phyloP scores from a whole-genome alignment of 64 coral and sea anemone genomes.

The Dendrophyllia cribrosa region DNA sequence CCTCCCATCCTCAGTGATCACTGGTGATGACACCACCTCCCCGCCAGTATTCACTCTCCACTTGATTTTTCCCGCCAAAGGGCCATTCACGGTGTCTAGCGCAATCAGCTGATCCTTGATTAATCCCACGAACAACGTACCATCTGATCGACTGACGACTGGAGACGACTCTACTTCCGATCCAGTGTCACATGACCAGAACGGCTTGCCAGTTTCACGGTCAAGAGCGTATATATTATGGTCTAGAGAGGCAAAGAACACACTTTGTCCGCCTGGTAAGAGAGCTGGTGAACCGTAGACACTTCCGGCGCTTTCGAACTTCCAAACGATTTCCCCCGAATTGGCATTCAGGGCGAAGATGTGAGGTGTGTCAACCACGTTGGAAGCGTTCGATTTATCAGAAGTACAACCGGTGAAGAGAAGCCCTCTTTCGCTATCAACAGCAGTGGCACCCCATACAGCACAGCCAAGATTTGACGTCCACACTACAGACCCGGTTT shows the following conservation, averaged over 20 bases:
- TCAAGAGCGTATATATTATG: constrained; percentile 85
- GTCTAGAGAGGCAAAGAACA: constrained; percentile 92
- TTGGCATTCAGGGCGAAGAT: constrained; percentile 56
- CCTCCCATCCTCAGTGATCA: constrained; percentile 79
- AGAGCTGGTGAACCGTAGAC: constrained; percentile 72
- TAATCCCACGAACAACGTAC: constrained; percentile 86
- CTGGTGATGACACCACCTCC: constrained; percentile 87
- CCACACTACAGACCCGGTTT: constrained; percentile 68
- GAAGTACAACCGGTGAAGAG: constrained; percentile 54
- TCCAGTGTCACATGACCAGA: constrained; percentile 82
- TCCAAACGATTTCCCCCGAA: constrained; percentile 69
- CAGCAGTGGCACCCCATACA: constrained; percentile 65
- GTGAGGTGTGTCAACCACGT: constrained; percentile 56
- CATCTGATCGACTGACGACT: constrained; percentile 68
- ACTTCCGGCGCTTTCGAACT: constrained; percentile 69
- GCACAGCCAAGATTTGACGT: constrained; percentile 62
- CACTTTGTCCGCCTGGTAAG: constrained; percentile 11
- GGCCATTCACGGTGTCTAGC: constrained; percentile 70
- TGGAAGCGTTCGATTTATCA: constrained; percentile 20
- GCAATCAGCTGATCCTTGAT: constrained; percentile 84
- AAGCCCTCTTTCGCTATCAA: constrained; percentile 66
- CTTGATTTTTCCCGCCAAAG: constrained; percentile 78
- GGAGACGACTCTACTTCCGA: constrained; percentile 90
- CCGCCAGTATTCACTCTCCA: constrained; percentile 82
- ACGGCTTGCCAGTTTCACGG: constrained; percentile 55